Base-by-base conservation (phyloP, 2,113 vertebrate genomes). In the Malurus melanocephalus region DNA sequence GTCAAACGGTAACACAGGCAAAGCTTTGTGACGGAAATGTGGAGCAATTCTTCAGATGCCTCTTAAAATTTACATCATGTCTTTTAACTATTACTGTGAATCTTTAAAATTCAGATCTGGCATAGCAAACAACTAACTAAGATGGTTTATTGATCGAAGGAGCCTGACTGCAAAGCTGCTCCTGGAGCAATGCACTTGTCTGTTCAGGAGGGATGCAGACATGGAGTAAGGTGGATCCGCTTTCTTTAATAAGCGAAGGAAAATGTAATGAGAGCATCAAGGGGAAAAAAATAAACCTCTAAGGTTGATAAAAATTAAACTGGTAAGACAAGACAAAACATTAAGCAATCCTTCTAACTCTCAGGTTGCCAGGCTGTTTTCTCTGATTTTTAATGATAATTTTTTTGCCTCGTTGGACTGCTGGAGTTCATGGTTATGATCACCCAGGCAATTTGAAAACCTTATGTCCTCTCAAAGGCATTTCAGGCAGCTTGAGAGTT, bases 71-170 rank as follows among this genome's bases (percentile, higher is more conserved):
- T 85, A 43, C 57, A 84, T 85, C 88, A 75, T 40, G 57, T 92
- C 80, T 86, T 69, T 24, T 53, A 91, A 94, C 68, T 61, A 78
- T 10, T 7, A 89, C 38, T 45, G 55, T 68, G 75, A 94, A 72
- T 85, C 75, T 90, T 88, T 80, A 83, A 94, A 94, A 94, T 92
- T 93, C 80, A 94, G 75, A 93, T 79, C 87, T 93, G 46, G 90
- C 90, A 82, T 85, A 72, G 72, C 88, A 43, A 95, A 80, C 43
- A 91, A 65, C 82, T 89, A 86, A 91, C 82, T 61, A 35, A 86
- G 87, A 61, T 66, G 59, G 81, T 77, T 92, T 94, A 95, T 88
- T 92, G 73, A 93, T 91, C 79, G 56, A 71, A 49, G 27, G 60
- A 60, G 59, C 49, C 35, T 68, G 84, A 51, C 52, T 91, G 32